phyloP scores from a whole-genome alignment of 1,140 invertebrate genomes.

The Hylyphantes graminicola region DNA sequence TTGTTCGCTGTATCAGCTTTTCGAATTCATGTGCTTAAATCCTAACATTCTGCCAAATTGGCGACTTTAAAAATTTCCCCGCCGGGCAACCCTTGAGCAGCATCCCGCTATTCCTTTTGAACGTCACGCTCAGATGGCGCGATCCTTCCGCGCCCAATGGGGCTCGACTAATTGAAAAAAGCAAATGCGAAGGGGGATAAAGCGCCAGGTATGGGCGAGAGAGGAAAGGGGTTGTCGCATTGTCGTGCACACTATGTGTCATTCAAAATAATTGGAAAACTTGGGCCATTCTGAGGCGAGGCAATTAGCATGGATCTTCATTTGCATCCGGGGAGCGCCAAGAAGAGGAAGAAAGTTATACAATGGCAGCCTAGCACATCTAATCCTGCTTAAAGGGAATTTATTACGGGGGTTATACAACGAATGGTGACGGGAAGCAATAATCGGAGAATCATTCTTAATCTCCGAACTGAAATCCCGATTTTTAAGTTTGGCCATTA shows the following conservation, averaged over 20 bases:
- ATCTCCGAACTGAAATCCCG: slow-evolving; percentile 27
- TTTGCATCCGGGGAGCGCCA: slow-evolving; percentile 47
- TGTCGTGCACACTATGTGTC: slow-evolving; percentile 40
- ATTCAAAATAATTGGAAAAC: slow-evolving; percentile 59
- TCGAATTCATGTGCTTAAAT: too few relatives aligned
- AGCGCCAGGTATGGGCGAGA: slow-evolving; percentile 19
- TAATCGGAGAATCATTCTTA: slow-evolving; percentile 47
- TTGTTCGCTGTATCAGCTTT: too few relatives aligned
- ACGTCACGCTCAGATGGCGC: slow-evolving; percentile 38
- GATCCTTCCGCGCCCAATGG: slow-evolving; percentile 42
- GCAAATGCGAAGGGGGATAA: slow-evolving; percentile 9
- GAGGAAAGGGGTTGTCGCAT: slow-evolving; percentile 21
- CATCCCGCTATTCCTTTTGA: slow-evolving; percentile 23
- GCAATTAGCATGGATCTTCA: slow-evolving; percentile 60
- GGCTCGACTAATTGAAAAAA: slow-evolving; percentile 60
- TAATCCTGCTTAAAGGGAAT: slow-evolving; percentile 59
- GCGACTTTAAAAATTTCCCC: too few relatives aligned
- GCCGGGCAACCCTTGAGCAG: too few relatives aligned
- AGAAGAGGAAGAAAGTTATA: slow-evolving; percentile 37
- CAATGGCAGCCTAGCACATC: slow-evolving; percentile 47
- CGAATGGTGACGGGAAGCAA: slow-evolving; percentile 44
- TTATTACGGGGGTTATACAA: slow-evolving; percentile 49
- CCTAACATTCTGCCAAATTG: too few relatives aligned
- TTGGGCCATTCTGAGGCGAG: slow-evolving; percentile 54
- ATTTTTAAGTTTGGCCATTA: slow-evolving; percentile 43